A percentile compares a stretch with the other conserved stretches of the same genome.
phyloP scores from a whole-genome alignment of 2,888 invertebrate species.

The Torymus auratus region DNA sequence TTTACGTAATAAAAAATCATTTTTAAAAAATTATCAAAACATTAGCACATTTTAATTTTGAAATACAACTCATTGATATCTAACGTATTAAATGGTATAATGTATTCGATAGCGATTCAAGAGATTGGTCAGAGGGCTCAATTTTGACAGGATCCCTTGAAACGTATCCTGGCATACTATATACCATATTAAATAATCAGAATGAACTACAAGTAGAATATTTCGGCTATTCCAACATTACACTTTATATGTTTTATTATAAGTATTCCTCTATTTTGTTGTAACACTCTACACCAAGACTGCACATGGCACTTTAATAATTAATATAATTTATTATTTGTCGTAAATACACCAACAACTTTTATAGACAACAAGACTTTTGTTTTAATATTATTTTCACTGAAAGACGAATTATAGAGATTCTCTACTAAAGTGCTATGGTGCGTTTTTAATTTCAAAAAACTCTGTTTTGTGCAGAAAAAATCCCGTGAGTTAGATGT shows the following conservation, averaged over 20 bases:
- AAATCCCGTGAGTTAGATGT: conserved; percentile 40
- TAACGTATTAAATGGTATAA: neutral
- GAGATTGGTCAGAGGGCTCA: conserved; percentile 73
- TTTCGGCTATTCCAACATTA: conserved; percentile 16
- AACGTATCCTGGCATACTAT: conserved; percentile 37
- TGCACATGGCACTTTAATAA: conserved; percentile 37
- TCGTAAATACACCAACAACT: conserved; percentile 34
- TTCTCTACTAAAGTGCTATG: conserved; percentile 17
- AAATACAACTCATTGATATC: neutral
- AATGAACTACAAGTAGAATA: neutral
- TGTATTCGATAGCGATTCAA: conserved; percentile 62
- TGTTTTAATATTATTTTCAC: neutral
- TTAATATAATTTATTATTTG: conserved; percentile 41
- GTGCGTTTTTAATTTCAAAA: conserved; percentile 13
- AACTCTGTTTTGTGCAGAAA: conserved; percentile 32
- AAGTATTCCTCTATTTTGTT: conserved; percentile 20
- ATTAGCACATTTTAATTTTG: too few species aligned
- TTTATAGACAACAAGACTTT: conserved; percentile 34
- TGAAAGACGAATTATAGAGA: conserved; percentile 38
- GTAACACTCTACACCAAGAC: conserved; percentile 28
- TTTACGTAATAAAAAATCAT: neutral
- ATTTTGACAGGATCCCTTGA: conserved; percentile 67
- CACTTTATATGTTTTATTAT: neutral
- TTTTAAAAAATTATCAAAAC: neutral
- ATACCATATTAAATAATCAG: neutral